phyloP scores from a whole-genome alignment of 1,140 invertebrate species.

The Plectrocnemia conspersa region DNA sequence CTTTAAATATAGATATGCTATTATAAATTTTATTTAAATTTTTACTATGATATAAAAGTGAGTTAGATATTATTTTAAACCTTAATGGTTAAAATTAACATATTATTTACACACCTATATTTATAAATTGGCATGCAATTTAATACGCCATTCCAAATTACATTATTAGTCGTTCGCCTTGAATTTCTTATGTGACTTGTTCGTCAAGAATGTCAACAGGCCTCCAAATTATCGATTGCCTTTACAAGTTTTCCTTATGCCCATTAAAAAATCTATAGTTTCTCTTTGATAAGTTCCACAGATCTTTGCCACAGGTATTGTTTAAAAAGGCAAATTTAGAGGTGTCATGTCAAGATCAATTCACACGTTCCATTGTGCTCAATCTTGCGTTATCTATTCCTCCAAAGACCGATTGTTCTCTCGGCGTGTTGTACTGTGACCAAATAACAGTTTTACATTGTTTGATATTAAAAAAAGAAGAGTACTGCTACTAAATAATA shows the following conservation, averaged over 20 bases:
- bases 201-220: slow-evolving; percentile 4
- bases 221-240: too few relatives aligned
- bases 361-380: slow-evolving; percentile 13
- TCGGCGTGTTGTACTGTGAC: slow-evolving; percentile 2
- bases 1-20: too few relatives aligned
- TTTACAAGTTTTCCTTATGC: too few relatives aligned
- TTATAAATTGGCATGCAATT: too few relatives aligned
- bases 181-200: slow-evolving; percentile 5
- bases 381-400: background rate
- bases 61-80: too few relatives aligned
- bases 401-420: slow-evolving; percentile 15
- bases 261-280: background rate
- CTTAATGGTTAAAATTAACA: too few relatives aligned
- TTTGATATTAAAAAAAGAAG: too few relatives aligned
- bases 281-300: background rate
- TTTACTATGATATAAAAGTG: too few relatives aligned
- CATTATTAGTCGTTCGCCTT: slow-evolving; percentile 6
- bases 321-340: background rate
- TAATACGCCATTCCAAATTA: too few relatives aligned
- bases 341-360: slow-evolving; percentile 13
- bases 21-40: too few relatives aligned
- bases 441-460: slow-evolving; percentile 9
- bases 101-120: too few relatives aligned
- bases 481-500: too few relatives aligned
- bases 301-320: background rate